phyloP scores from a whole-genome alignment of 2,888 invertebrate genomes.

The Pachymerium ferrugineum region DNA sequence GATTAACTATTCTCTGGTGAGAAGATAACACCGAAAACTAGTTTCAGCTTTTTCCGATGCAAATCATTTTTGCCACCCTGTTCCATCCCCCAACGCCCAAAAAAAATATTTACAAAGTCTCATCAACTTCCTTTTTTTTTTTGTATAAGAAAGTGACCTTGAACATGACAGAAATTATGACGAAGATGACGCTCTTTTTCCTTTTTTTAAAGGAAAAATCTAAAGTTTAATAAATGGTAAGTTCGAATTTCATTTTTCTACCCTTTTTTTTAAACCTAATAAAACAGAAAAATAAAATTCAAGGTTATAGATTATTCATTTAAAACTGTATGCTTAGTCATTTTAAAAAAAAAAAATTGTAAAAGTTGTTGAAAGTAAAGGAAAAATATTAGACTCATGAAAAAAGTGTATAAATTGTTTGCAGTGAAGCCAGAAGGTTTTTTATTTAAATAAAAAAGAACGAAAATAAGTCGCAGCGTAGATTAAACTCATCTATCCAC shows the following conservation, averaged over 20 bases:
- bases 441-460: not conserved
- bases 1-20: not conserved
- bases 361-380: not conserved
- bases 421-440: not conserved
- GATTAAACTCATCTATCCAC: constrained; percentile 4
- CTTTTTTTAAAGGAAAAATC: too few species aligned
- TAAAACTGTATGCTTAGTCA: not conserved
- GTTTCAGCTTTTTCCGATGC: not conserved
- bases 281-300: not conserved
- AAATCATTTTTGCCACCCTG: too few species aligned
- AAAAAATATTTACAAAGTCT: too few species aligned
- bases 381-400: not conserved
- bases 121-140: not conserved
- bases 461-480: not conserved
- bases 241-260: too few species aligned
- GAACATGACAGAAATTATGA: constrained; percentile 14
- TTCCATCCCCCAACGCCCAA: too few species aligned
- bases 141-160: not conserved
- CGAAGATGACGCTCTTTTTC: not conserved
- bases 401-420: not conserved
- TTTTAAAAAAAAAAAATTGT: not conserved
- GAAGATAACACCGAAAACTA: not conserved
- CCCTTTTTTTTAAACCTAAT: too few species aligned
- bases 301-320: not conserved
- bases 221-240: too few species aligned